phyloP scores from a whole-genome alignment of 2,113 vertebrate species.

The Tautogolabrus adspersus region DNA sequence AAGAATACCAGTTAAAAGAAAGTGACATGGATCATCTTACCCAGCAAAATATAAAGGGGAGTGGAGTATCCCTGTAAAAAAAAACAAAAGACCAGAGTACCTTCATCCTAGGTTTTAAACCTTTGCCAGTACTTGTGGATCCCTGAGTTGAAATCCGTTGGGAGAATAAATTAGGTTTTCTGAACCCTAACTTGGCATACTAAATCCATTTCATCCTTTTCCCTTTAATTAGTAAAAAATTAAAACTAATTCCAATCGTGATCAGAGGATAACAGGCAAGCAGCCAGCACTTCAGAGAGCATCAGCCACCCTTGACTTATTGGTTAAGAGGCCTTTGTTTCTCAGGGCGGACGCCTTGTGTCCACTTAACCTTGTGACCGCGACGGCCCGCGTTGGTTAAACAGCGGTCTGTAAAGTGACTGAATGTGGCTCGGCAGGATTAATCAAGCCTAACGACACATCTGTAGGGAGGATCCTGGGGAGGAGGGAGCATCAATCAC shows the following conservation, averaged over 20 bases:
- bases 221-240: slow-evolving; percentile 1
- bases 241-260: slow-evolving; percentile 19
- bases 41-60: neutral
- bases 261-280: neutral
- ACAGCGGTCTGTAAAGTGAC: slow-evolving; percentile 51
- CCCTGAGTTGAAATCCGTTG: neutral
- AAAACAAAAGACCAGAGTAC: neutral
- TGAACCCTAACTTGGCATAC: neutral
- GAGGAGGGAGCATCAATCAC: slow-evolving; percentile 75
- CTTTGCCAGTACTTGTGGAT: neutral
- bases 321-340: slow-evolving; percentile 21
- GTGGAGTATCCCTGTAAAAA: neutral
- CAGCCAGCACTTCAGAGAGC: slow-evolving; percentile 6
- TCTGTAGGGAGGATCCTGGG: slow-evolving; percentile 57
- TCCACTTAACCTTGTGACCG: slow-evolving; percentile 72
- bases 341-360: slow-evolving; percentile 36
- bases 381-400: slow-evolving; percentile 48
- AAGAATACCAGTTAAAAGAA: too few species aligned
- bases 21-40: too few species aligned
- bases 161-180: slow-evolving; percentile 1
- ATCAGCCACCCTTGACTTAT: slow-evolving; percentile 44
- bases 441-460: slow-evolving; percentile 75
- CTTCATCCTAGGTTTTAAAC: slow-evolving; percentile 2
- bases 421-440: slow-evolving; percentile 65
- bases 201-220: neutral